These are phyloP conservation scores for Pterois miles DNA, from an alignment of 2,797 vertebrate genomes.

Conservation along the genomic window DNA sequence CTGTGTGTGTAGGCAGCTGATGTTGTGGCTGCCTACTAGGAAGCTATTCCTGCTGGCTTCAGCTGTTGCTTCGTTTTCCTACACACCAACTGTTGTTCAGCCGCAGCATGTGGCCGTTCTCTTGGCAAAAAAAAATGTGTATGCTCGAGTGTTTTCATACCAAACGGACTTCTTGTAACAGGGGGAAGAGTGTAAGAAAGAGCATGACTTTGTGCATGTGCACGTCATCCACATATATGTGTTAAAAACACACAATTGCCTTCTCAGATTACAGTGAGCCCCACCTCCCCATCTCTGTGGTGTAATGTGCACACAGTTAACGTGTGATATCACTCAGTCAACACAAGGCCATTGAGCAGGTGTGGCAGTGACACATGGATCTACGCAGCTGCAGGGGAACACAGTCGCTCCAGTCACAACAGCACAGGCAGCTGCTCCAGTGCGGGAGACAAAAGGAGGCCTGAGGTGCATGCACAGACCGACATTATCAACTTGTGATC, in stretches of 20 bases:
- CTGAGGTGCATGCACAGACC: conserved; percentile 22
- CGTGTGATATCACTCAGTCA: conserved; percentile 61
- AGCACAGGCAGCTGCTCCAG: conserved; percentile 53
- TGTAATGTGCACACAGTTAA: conserved; percentile 52
- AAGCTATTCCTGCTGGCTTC: conserved; percentile 57
- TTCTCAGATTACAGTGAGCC: conserved; percentile 29
- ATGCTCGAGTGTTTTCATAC: conserved; percentile 53
- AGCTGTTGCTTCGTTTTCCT: conserved; percentile 62
- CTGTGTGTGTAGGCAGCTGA: conserved; percentile 47
- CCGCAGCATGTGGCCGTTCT: conserved; percentile 51
- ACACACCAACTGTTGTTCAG: conserved; percentile 68
- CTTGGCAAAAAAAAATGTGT: not conserved
- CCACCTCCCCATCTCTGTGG: not conserved
- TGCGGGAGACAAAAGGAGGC: conserved; percentile 50
- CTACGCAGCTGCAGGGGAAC: conserved; percentile 64
- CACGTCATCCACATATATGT: not conserved
- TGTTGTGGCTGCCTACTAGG: conserved; percentile 42
- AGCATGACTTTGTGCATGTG: not conserved
- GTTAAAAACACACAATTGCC: conserved; percentile 13
- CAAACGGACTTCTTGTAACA: conserved; percentile 28
- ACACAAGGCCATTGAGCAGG: conserved; percentile 64
- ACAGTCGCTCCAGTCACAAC: conserved; percentile 72
- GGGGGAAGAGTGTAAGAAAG: not conserved
- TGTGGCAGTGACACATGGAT: conserved; percentile 67
- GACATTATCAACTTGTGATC: not conserved